These are phyloP conservation scores for Sebastes taczanowskii DNA, from an alignment of 2,797 vertebrate genomes.

Conservation along the genomic window DNA sequence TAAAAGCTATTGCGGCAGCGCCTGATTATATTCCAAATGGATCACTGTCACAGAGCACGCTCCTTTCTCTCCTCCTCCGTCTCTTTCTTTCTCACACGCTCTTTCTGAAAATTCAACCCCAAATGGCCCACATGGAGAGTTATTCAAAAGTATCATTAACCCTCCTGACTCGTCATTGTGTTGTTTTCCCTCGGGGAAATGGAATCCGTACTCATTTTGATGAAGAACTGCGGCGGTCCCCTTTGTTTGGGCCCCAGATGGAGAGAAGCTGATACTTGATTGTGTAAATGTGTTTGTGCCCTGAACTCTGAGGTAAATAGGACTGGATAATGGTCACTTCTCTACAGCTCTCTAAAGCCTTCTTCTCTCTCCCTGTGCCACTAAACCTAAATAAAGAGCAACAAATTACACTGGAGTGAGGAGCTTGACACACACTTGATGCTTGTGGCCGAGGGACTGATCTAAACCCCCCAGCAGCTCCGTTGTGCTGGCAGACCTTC, in stretches of 20 bases:
- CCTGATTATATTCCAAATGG: slow-evolving; percentile 71
- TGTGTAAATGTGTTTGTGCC: slow-evolving; percentile 55
- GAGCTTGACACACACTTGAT: slow-evolving; percentile 23
- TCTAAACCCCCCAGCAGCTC: not conserved
- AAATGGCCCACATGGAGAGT: slow-evolving; percentile 63
- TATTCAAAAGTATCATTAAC: slow-evolving; percentile 81
- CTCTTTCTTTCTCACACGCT: not conserved
- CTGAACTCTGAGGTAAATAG: slow-evolving; percentile 66
- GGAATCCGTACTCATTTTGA: slow-evolving; percentile 68
- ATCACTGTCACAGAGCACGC: slow-evolving; percentile 51
- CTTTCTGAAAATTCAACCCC: slow-evolving; percentile 52
- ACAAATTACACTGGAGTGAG: slow-evolving; percentile 31
- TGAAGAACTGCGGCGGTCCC: slow-evolving; percentile 62
- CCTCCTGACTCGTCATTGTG: slow-evolving; percentile 79
- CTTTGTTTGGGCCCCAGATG: slow-evolving; percentile 71
- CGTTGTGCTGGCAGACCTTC: not conserved
- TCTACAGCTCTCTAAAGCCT: slow-evolving; percentile 27
- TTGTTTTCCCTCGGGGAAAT: slow-evolving; percentile 66
- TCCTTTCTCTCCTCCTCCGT: slow-evolving; percentile 12
- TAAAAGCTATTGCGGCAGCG: slow-evolving; percentile 71
- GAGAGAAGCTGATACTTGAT: slow-evolving; percentile 58
- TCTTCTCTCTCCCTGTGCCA: slow-evolving; percentile 17
- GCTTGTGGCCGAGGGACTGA: slow-evolving; percentile 17
- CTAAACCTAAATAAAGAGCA: slow-evolving; percentile 43
- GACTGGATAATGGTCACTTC: slow-evolving; percentile 65